phyloP scores from a whole-genome alignment of 1,140 invertebrate genomes.

The Hyposmocoma kahamanoa region DNA sequence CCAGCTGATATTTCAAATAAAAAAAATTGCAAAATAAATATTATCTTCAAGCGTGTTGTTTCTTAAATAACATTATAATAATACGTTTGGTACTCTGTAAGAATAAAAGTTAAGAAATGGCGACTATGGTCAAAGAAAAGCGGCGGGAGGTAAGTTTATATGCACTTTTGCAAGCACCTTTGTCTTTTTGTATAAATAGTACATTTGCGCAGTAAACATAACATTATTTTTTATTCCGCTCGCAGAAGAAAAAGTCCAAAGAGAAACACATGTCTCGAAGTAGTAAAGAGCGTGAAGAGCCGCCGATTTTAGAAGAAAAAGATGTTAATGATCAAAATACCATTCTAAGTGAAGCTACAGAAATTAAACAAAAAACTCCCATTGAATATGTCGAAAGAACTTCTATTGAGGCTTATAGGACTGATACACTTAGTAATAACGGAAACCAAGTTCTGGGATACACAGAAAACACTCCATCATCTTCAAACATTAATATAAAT shows the following conservation, averaged over 20 bases:
- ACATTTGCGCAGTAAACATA: background rate
- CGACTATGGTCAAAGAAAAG: slow-evolving; percentile 56
- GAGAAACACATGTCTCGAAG: slow-evolving; percentile 20
- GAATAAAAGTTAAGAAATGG: no score
- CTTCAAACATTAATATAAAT: background rate
- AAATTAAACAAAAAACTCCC: background rate
- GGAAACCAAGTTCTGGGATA: no score
- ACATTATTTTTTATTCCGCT: slow-evolving; percentile 11
- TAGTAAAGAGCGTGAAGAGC: background rate
- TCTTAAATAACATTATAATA: no score
- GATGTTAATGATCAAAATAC: background rate
- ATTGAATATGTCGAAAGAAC: background rate
- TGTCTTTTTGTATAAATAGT: background rate
- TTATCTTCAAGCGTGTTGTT: no score
- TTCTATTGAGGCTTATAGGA: background rate
- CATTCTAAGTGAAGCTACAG: no score
- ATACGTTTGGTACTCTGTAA: no score
- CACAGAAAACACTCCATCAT: no score
- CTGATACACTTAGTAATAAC: no score
- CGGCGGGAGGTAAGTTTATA: slow-evolving; percentile 36
- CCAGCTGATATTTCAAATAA: no score
- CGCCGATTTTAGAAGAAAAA: background rate
- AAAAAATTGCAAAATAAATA: no score
- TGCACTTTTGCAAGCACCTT: background rate
- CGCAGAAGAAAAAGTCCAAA: slow-evolving; percentile 51